Base-by-base conservation (phyloP, 2,797 vertebrate genomes). In the Pitangus sulphuratus region DNA sequence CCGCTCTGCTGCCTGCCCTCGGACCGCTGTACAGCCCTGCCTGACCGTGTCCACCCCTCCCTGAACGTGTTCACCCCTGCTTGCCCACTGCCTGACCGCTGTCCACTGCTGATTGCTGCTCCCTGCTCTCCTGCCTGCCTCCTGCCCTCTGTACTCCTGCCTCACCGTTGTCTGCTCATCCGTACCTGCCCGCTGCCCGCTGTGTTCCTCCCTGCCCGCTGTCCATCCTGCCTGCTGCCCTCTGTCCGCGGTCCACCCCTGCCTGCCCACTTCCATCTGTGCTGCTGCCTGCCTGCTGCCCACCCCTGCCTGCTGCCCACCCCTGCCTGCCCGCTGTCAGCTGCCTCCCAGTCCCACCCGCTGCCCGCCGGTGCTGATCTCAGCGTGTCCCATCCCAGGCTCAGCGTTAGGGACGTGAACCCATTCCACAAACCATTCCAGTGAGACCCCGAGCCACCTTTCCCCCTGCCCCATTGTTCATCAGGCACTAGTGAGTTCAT, bases 301-400 rank as follows among this genome's bases (percentile, higher is more conserved):
- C 58, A 10, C 40, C 7, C 20, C 30, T 15, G 28, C 58, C 42
- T 2, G 18, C 33, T 37, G 47, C 20, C 19, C 47, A 8, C 37
- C 25, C 44, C 45, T 50, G 45, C 48, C 39, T 42, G 39, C 50
- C 24, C 5, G 6, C 42, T 19, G 50, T 8, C 1, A 4, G 0
- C 44, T 44, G 30, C n/a, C 50, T 17, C 8, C 28, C 60, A 31
- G 39, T 20, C 39, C 28, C 0, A 0, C 44, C 26, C 10, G 3
- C 1, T 0, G 0, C 54, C 50, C 10, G 1, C 1, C 4, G 44
- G 57, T 9, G 26, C 64, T 42, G 33, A 4, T 58, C 51, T 40
- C 31, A 21, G 8, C 1, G 0, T 6, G 5, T 45, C 45, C 40
- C 37, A 40, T 35, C 35, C 28, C 44, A 39, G 44, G 40, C 35